Base-by-base conservation (phyloP, 2,888 invertebrate species). In the Bellardia pandia region DNA sequence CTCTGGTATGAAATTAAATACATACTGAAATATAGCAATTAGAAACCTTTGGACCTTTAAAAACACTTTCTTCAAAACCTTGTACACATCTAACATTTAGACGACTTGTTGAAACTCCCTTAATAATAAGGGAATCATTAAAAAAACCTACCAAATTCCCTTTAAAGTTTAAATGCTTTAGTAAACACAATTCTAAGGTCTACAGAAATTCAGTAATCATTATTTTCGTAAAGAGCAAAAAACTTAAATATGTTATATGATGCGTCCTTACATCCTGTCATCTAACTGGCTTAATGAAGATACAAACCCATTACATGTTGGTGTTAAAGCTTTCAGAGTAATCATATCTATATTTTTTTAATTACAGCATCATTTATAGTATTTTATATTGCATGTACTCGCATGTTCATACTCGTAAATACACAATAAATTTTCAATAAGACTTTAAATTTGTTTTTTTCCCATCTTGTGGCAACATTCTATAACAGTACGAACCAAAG, bases 371-470 rank as follows among this genome's bases (percentile, higher is more conserved):
- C 30, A 60, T 51, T 75, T 58, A 51, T 83, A 23, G 42, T 62
- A 45, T 75, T 69, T 42, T 23, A 23, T 23, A 23, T 23, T 23
- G n/a, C n/a, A n/a, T n/a, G 23, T 23, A 23, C 1, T 23, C 23
- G 9, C 42, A 53, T 75, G 11, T 60, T 64, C 53, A 53, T 69
- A 13, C 62, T 71, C 71, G 69, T 81, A 68, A 81, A 75, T 66
- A 68, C 33, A 75, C 71, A 56, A 83, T 77, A 83, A 83, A 72
- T 77, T 83, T 83, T 83, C 71, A 77, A 83, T 83, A 77, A 83
- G 77, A 23, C 62, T 42, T 48, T 60, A 0, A 30, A 8, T 13
- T 56, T 58, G 14, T 53, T 58, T 64, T 23, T 72, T 72, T 14
- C 7, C 3, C 14, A 37, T 56, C 53, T 51, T 66, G 56, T 45